These are phyloP conservation scores for Phrynocephalus versicolor DNA, from an alignment of 2,113 vertebrate species.

Conservation along the genomic window DNA sequence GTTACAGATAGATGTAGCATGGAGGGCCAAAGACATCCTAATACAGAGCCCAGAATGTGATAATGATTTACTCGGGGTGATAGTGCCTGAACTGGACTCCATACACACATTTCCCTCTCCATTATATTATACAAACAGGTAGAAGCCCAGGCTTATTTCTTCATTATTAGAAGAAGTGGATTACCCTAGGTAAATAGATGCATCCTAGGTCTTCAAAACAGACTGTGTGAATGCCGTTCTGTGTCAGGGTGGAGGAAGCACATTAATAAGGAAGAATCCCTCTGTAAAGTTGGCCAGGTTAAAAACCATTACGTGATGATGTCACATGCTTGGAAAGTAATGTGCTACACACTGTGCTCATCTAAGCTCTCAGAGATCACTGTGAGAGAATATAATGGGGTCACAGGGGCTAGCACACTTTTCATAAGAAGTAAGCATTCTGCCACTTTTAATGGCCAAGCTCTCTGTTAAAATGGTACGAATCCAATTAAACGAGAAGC, in stretches of 20 bases:
- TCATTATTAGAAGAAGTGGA: neutral
- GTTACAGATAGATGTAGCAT: too few relatives aligned
- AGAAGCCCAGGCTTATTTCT: too few relatives aligned
- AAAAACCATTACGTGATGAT: neutral
- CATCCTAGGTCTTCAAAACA: too few relatives aligned
- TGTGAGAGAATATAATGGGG: neutral
- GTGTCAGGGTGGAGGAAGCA: too few relatives aligned
- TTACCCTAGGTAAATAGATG: neutral
- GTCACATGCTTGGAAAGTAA: neutral
- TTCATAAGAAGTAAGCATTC: neutral
- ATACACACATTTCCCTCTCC: neutral
- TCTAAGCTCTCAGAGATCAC: neutral
- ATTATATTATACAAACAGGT: neutral
- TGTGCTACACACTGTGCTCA: neutral
- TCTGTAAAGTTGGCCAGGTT: neutral
- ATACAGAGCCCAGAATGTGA: too few relatives aligned
- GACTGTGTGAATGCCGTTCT: neutral
- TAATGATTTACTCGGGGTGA: neutral
- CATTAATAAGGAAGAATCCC: neutral
- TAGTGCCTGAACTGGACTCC: neutral
- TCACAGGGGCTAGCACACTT: neutral
- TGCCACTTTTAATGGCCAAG: neutral
- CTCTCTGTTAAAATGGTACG: slow-evolving; percentile 36
- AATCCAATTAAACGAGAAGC: slow-evolving; percentile 25
- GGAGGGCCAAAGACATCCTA: too few relatives aligned